These are phyloP conservation scores for Salvelinus namaycush DNA, from an alignment of 2,113 vertebrate genomes.

Conservation along the genomic window DNA sequence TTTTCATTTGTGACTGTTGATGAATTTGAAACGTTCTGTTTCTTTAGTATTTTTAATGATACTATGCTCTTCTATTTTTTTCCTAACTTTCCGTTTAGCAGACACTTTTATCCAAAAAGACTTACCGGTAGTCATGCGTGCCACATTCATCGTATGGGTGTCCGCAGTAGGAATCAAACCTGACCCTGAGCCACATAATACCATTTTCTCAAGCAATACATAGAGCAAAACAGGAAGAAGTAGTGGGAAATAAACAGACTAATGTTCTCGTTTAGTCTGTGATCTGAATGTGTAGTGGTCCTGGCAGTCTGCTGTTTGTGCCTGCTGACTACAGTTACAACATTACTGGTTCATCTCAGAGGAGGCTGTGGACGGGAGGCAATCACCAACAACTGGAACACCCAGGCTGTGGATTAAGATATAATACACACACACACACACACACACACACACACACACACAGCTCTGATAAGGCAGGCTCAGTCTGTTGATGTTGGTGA, in stretches of 20 bases:
- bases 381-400: neutral
- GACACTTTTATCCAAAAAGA: too few relatives aligned
- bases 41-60: neutral
- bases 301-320: neutral
- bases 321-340: neutral
- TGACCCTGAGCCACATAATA: too few relatives aligned
- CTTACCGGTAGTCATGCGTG: too few relatives aligned
- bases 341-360: neutral
- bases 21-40: neutral
- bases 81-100: too few relatives aligned
- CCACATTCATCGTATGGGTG: too few relatives aligned
- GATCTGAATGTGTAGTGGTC: neutral
- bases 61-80: neutral
- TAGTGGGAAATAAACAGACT: neutral
- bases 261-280: neutral
- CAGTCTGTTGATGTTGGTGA: neutral
- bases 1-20: neutral
- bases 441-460: neutral
- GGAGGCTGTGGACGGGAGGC: neutral
- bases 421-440: constrained; percentile 15
- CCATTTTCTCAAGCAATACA: neutral
- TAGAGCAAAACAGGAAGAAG: neutral
- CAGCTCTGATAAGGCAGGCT: neutral
- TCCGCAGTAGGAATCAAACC: too few relatives aligned
- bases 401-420: constrained; percentile 13